Conservation (phyloP, 2,888 invertebrate genomes). For the Apeira syringaria region DNA sequence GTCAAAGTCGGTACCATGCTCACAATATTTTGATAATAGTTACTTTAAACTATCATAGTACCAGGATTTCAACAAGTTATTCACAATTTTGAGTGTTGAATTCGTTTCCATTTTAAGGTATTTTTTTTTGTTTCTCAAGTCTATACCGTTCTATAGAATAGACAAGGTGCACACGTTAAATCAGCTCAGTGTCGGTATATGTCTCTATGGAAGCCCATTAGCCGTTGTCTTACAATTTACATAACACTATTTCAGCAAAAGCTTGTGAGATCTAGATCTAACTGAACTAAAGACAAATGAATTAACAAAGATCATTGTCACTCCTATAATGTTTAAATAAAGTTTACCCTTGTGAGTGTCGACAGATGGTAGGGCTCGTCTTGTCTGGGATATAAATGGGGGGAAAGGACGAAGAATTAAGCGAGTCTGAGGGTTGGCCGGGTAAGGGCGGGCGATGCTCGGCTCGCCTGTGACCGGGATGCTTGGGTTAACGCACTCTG, state of each 20-base stretch:
- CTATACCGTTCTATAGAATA: no score
- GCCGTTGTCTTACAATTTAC: not conserved
- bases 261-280: not conserved
- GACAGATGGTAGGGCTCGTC: constrained; percentile 33
- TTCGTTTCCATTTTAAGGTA: no score
- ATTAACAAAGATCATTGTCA: constrained; percentile 5
- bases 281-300: not conserved
- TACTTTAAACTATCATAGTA: no score
- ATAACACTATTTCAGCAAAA: not conserved
- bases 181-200: no score
- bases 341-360: constrained; percentile 25
- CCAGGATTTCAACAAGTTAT: no score
- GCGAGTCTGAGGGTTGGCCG: constrained; percentile 48
- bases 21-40: no score
- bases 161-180: no score
- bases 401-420: constrained; percentile 57
- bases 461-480: constrained; percentile 39
- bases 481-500: constrained; percentile 46
- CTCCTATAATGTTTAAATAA: constrained; percentile 17
- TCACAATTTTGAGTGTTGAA: no score
- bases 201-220: not conserved
- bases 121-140: no score
- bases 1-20: no score
- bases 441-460: constrained; percentile 44
- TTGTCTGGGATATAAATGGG: constrained; percentile 43